Conservation (phyloP, 2,797 vertebrate genomes). For the Rhyacichthys aspro region DNA sequence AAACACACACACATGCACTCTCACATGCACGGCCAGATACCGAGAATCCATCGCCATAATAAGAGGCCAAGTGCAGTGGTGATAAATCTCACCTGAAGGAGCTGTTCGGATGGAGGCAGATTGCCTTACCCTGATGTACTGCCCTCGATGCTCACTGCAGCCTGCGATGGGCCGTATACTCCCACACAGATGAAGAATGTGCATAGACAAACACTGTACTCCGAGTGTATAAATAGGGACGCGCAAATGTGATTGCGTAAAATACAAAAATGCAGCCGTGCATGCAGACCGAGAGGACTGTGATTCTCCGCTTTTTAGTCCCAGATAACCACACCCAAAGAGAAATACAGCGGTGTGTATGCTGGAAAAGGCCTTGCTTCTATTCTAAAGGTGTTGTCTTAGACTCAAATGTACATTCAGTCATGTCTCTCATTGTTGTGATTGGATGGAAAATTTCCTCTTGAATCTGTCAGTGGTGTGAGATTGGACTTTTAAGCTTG, state of each 20-base stretch:
- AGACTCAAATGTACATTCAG: no score
- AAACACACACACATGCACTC: slow-evolving; percentile 40
- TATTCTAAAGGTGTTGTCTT: no score
- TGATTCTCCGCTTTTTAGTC: slow-evolving; percentile 33
- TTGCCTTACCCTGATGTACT: slow-evolving; percentile 78
- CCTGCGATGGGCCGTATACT: slow-evolving; percentile 59
- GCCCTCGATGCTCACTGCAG: slow-evolving; percentile 71
- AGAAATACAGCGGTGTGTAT: background rate
- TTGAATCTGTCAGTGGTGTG: no score
- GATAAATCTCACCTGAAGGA: slow-evolving; percentile 85
- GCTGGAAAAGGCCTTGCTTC: no score
- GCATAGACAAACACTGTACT: slow-evolving; percentile 39
- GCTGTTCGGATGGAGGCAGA: slow-evolving; percentile 72
- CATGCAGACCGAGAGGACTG: slow-evolving; percentile 12
- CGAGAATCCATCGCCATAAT: slow-evolving; percentile 81
- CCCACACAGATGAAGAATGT: slow-evolving; percentile 48
- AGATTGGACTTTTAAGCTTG: no score
- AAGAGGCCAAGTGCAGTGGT: slow-evolving; percentile 82
- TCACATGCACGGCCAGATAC: slow-evolving; percentile 56
- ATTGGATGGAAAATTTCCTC: no score
- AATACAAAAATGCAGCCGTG: slow-evolving; percentile 12
- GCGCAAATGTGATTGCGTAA: slow-evolving; percentile 5
- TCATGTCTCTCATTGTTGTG: no score
- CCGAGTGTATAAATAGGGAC: slow-evolving; percentile 7
- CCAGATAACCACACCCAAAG: slow-evolving; percentile 53